These are phyloP conservation scores for Phalacrocorax aristotelis DNA, from an alignment of 2,113 vertebrate genomes.

Conservation along the genomic window DNA sequence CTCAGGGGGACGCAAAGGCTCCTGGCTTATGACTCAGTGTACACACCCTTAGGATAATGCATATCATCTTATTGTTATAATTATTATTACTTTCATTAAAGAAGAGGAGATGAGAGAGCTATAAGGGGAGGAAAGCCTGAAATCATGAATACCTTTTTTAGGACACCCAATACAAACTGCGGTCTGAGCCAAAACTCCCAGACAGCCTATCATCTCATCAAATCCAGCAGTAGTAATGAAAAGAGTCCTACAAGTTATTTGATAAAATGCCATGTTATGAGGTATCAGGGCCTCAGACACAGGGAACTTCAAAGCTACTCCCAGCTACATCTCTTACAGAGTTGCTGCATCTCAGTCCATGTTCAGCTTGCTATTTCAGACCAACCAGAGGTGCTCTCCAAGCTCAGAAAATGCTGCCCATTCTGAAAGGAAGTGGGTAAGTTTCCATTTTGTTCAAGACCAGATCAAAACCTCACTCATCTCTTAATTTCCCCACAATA, in stretches of 20 bases:
- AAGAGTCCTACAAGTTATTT: neutral
- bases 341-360: neutral
- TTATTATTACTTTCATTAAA: conserved; percentile 33
- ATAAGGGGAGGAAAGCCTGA: conserved; percentile 3
- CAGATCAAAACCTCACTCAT: neutral
- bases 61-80: conserved; percentile 1
- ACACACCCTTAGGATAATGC: neutral
- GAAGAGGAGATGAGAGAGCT: neutral
- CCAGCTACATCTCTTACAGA: neutral
- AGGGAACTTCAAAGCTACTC: neutral
- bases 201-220: neutral
- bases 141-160: conserved; percentile 35
- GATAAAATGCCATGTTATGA: neutral
- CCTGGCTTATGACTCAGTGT: neutral
- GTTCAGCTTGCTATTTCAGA: neutral
- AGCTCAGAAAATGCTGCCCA: neutral
- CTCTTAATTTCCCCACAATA: neutral
- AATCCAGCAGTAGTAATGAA: neutral
- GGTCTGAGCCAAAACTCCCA: neutral
- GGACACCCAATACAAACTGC: neutral
- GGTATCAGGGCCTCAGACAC: neutral
- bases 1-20: neutral
- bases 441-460: neutral
- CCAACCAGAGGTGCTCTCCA: neutral
- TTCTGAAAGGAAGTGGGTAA: neutral